Evolutionary conservation across 2,113 vertebrate species (phyloP).

Genomic region (Crotalus helleri): DNA sequence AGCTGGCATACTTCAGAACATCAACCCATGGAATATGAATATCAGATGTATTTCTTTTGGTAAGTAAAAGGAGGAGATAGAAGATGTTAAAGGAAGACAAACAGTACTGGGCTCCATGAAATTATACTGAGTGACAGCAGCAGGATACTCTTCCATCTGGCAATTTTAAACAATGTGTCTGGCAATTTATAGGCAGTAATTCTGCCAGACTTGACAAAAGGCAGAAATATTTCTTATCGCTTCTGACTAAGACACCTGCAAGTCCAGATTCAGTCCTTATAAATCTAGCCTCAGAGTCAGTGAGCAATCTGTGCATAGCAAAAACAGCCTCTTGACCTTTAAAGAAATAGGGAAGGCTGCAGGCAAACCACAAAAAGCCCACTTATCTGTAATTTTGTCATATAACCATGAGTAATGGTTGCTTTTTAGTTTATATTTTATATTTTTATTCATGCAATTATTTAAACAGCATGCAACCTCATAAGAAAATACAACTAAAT

Average conservation of each 20-base stretch:
- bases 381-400: not conserved
- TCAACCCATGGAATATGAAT: constrained; percentile 20
- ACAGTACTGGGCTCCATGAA: constrained; percentile 30
- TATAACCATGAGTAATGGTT: not conserved
- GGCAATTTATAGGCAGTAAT: constrained; percentile 43
- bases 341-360: not conserved
- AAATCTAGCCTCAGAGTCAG: constrained; percentile 45
- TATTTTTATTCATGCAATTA: not conserved
- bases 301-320: not conserved
- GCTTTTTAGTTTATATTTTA: not conserved
- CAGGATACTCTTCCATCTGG: constrained; percentile 42
- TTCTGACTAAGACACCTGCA: constrained; percentile 42
- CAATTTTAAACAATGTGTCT: constrained; percentile 55
- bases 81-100: constrained; percentile 22
- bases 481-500: not conserved
- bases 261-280: constrained; percentile 28
- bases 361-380: not conserved
- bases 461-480: not conserved
- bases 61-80: constrained; percentile 16
- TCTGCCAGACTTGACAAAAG: constrained; percentile 48
- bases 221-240: constrained; percentile 46
- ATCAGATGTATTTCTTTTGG: constrained; percentile 18
- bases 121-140: constrained; percentile 35
- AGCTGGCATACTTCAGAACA: not conserved
- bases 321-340: constrained; percentile 24